Evolutionary conservation across 1,140 invertebrate genomes (phyloP).

Genomic region (Drosophila guanche): DNA sequence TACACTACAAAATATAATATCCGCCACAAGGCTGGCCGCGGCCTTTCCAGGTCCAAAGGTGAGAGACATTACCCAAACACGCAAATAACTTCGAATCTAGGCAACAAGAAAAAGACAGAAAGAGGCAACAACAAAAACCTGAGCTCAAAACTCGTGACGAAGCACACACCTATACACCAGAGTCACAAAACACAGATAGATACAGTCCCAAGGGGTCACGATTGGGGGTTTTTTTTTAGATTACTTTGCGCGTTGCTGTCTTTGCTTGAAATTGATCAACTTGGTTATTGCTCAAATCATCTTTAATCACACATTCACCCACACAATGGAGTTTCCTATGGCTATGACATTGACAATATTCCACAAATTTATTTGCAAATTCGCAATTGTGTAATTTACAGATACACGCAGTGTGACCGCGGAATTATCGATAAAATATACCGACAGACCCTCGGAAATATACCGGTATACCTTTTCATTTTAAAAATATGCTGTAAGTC

Average conservation of each 20-base stretch:
- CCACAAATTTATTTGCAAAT: slow-evolving; percentile 36
- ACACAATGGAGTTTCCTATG: slow-evolving; percentile 16
- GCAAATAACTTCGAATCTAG: slow-evolving; percentile 64
- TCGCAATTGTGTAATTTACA: slow-evolving; percentile 78
- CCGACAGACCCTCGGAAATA: no score
- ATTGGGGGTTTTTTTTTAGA: slow-evolving; percentile 22
- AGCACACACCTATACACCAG: slow-evolving; percentile 17
- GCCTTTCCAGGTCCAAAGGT: slow-evolving; percentile 64
- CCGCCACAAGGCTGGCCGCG: slow-evolving; percentile 45
- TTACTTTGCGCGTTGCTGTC: slow-evolving; percentile 24
- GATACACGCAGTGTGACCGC: slow-evolving; percentile 43
- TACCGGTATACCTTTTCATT: neutral
- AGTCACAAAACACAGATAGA: slow-evolving; percentile 38
- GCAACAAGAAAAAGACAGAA: slow-evolving; percentile 31
- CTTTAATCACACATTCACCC: slow-evolving; percentile 14
- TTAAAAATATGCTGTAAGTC: neutral
- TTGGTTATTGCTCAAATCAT: slow-evolving; percentile 11
- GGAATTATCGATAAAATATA: no score
- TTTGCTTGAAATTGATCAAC: slow-evolving; percentile 27
- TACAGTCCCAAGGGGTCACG: slow-evolving; percentile 9
- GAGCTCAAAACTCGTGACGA: slow-evolving; percentile 74
- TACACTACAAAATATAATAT: slow-evolving; percentile 52
- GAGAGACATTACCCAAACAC: slow-evolving; percentile 57
- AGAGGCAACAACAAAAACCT: slow-evolving; percentile 39
- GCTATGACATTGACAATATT: slow-evolving; percentile 62